Evolutionary conservation across 2,797 vertebrate species (phyloP).

Genomic region (Labroides dimidiatus): DNA sequence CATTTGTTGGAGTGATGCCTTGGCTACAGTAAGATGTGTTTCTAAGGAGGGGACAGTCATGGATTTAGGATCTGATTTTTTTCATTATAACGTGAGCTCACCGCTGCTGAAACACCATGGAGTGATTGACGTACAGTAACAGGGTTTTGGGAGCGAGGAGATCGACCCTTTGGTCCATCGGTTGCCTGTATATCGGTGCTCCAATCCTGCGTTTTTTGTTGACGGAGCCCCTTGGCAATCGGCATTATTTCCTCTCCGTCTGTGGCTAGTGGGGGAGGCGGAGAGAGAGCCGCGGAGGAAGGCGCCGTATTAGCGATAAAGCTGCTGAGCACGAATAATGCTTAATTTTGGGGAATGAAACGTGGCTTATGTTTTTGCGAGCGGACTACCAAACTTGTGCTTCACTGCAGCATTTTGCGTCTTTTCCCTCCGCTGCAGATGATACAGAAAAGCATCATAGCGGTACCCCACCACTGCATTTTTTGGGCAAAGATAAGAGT

Average conservation of each 20-base stretch:
- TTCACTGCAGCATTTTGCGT: constrained; percentile 84
- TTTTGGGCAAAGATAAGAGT: constrained; percentile 83
- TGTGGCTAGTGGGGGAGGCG: constrained; percentile 78
- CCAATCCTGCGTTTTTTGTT: constrained; percentile 73
- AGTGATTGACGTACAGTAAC: constrained; percentile 73
- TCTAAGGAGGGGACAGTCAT: constrained; percentile 69
- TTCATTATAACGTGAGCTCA: constrained; percentile 61
- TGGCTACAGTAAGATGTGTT: constrained; percentile 69
- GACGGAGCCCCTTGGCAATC: constrained; percentile 77
- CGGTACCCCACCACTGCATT: constrained; percentile 80
- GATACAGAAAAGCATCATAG: constrained; percentile 74
- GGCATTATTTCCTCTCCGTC: constrained; percentile 77
- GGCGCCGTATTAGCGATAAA: constrained; percentile 67
- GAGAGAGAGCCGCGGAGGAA: constrained; percentile 75
- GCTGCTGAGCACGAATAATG: constrained; percentile 66
- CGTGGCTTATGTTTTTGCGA: constrained; percentile 70
- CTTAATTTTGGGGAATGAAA: constrained; percentile 75
- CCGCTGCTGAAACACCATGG: constrained; percentile 72
- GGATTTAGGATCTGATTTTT: constrained; percentile 68
- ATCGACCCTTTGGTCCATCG: constrained; percentile 74
- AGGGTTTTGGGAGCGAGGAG: constrained; percentile 72
- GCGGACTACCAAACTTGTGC: constrained; percentile 77
- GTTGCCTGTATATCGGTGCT: constrained; percentile 61
- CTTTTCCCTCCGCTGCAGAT: constrained; percentile 80
- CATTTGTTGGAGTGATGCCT: constrained; percentile 63